These are phyloP conservation scores for Eilema sororculum DNA, from an alignment of 2,888 invertebrate genomes.

Conservation along the genomic window DNA sequence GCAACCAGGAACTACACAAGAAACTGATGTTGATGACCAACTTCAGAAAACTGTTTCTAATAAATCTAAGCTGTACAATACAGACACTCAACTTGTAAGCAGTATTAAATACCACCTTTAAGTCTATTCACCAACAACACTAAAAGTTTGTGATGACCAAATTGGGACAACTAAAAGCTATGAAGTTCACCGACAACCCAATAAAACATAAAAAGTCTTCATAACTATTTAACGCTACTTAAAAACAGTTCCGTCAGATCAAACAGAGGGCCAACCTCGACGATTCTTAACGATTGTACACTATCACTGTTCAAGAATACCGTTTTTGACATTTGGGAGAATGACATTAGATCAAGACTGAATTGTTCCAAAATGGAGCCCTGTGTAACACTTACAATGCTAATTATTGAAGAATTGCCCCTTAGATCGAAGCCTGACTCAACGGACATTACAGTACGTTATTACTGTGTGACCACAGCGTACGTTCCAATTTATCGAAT, in stretches of 20 bases:
- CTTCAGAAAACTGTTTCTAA: too few relatives aligned
- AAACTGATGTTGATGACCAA: too few relatives aligned
- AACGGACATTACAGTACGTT: constrained; percentile 34
- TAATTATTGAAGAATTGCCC: too few relatives aligned
- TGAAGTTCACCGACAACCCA: neutral
- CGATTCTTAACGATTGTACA: too few relatives aligned
- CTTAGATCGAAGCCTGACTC: constrained; percentile 20
- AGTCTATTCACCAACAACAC: neutral
- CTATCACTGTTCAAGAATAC: too few relatives aligned
- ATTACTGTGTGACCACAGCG: constrained; percentile 51
- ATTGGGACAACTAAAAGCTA: constrained; percentile 11
- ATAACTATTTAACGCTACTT: constrained; percentile 23
- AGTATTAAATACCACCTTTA: neutral
- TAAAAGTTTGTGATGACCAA: neutral
- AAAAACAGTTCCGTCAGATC: constrained; percentile 22
- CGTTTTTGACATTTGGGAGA: too few relatives aligned
- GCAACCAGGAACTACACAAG: too few relatives aligned
- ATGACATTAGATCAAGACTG: too few relatives aligned
- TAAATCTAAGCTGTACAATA: too few relatives aligned
- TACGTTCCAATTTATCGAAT: constrained; percentile 64
- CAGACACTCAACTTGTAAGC: too few relatives aligned
- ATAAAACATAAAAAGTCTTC: constrained; percentile 1
- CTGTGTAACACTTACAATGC: too few relatives aligned
- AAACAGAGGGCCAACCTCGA: constrained; percentile 5
- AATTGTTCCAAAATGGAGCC: too few relatives aligned